Base-by-base conservation (phyloP, 1,140 invertebrate genomes). In the Euschistus heros region DNA sequence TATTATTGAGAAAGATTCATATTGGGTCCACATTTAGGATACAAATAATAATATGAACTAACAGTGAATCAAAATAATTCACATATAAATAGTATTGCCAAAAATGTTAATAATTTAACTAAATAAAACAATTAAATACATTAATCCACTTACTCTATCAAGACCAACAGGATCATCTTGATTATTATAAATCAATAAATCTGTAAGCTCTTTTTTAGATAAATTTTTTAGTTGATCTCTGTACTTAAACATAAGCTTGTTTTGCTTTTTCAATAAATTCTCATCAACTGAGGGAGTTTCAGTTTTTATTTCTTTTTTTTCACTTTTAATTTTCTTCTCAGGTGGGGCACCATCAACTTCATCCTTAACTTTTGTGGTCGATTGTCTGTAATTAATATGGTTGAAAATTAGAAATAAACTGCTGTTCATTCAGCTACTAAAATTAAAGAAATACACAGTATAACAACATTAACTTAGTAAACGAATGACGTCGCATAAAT, bases 161-260 rank as follows among this genome's bases (percentile, higher is more conserved):
- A 26, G 30, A 66, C 79, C 75, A 2, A 86, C 64, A 17, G 86
- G 83, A 63, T 88, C 74, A 57, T 80, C 74, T 73, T 92, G 89
- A 8, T 79, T 72, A 77, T 97, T 96, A 54, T 78, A 72, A 71
- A 86, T 80, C 15, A 97, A 77, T 30, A 97, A 72, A 2, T 75
- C 67, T 46, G 80, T 75, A 59, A 92, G 74, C 30, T 88, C 77
- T 18, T 72, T 71, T 72, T 84, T 86, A 1, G 54, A 72, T 17
- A 79, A 72, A 44, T 71, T 71, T 67, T 79, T 75, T 13, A 91
- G 70, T 14, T 75, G 67, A 72, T 87, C 86, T 68, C 82, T 76
- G 50, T 85, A 81, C 68, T 84, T 83, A 75, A 87, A 94, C 33
- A 92, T 78, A n/a, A 81, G 71, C 70, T 91, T 83, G 70, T 84